These are phyloP conservation scores for Trachelus tabidus DNA, from an alignment of 2,888 invertebrate species.

Conservation along the genomic window DNA sequence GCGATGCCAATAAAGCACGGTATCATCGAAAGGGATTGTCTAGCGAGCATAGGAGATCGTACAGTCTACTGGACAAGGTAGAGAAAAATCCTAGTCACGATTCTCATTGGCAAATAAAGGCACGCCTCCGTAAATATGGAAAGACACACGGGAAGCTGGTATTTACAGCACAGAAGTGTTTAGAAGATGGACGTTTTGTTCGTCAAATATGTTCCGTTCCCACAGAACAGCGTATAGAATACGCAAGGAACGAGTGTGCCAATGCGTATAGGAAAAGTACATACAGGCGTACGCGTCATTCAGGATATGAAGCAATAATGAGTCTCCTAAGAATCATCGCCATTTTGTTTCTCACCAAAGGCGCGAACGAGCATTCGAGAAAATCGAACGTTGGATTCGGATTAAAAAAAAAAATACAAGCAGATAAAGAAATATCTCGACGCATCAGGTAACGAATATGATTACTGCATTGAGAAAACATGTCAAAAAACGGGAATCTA, in stretches of 20 bases:
- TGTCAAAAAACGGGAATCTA: neutral
- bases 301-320: slow-evolving; percentile 43
- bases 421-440: neutral
- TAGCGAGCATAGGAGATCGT: neutral
- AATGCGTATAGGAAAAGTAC: slow-evolving; percentile 10
- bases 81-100: neutral
- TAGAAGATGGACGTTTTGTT: slow-evolving; percentile 14
- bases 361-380: neutral
- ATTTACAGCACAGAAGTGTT: neutral
- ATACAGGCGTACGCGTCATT: slow-evolving; percentile 31
- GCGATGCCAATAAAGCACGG: neutral
- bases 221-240: neutral
- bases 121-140: neutral
- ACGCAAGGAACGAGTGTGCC: neutral
- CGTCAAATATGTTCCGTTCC: slow-evolving; percentile 14
- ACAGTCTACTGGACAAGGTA: neutral
- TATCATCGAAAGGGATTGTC: neutral
- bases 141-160: neutral
- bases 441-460: neutral
- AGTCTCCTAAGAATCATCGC: neutral
- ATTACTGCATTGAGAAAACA: neutral
- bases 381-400: neutral
- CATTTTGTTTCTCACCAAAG: neutral
- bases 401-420: neutral
- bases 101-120: neutral